These are phyloP conservation scores for Patiria pectinifera DNA, from an alignment of 53 echinoderm and acorn worm genomes.

Conservation along the genomic window DNA sequence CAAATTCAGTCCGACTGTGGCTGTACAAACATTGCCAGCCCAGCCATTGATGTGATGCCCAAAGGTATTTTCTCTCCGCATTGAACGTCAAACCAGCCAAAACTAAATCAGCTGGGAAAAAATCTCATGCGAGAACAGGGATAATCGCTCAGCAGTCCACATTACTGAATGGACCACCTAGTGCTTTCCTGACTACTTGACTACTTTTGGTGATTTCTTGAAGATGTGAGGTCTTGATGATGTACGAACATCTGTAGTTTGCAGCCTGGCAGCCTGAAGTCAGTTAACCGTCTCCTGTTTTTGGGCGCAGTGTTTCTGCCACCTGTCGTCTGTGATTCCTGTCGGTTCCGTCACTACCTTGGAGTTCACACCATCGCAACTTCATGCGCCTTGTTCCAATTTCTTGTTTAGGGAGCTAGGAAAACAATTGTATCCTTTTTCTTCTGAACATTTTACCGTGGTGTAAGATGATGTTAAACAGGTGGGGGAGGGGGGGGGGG, in stretches of 20 bases:
- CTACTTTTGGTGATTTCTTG: background rate
- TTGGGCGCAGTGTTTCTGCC: background rate
- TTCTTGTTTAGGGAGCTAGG: slow-evolving; percentile 7
- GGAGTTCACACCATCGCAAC: background rate
- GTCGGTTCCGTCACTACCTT: background rate
- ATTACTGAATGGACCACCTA: background rate
- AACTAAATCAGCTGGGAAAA: background rate
- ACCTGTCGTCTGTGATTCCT: background rate
- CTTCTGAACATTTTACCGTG: background rate
- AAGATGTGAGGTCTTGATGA: background rate
- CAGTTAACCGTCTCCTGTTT: slow-evolving; percentile 15
- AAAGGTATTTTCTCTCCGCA: background rate
- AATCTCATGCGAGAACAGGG: background rate
- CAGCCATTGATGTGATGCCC: background rate
- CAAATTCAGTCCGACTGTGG: background rate
- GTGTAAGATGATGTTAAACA: background rate
- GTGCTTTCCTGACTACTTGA: background rate
- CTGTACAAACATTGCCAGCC: background rate
- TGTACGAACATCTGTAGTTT: background rate
- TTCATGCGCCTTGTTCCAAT: background rate
- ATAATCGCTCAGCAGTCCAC: background rate
- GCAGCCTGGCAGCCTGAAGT: background rate
- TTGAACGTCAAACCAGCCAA: background rate
- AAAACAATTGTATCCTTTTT: slow-evolving; percentile 11
- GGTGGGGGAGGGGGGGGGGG: background rate